Evolutionary conservation across 2,888 invertebrate species (phyloP), one percentile per base, ranked within the genome.

Genomic region (Sesamia inferens): DNA sequence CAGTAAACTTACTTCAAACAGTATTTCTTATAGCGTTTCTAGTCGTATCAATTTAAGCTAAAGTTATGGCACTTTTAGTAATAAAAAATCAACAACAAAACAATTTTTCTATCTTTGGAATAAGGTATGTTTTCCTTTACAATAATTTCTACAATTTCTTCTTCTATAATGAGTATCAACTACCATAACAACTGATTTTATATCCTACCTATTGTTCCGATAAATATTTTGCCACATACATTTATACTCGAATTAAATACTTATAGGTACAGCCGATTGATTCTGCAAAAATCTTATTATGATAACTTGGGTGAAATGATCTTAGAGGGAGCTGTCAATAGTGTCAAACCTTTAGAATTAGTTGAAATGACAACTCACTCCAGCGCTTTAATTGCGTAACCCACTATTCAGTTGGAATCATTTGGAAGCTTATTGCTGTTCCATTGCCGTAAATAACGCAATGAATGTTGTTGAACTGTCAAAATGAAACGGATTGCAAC

Each of bases 181-280:
- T 83, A 81, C 59, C 70, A 74, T 79, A 78, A 76, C 66, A 73
- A 73, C 48, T 71, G 72, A 67, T 73, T 78, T 77, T 24, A 76
- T 79, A 81, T 62, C 61, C 76, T 76, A 81, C 42, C 74, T 82
- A 81, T 71, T 78, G 70, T 64, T 14, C 24, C 6, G 64, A 61
- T 31, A 51, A 64, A 59, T 68, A 62, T 51, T 66, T 77, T 71
- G 81, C 61, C 64, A 69, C 55, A 47, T 68, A 11, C 14, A 4
- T n/a, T 54, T n/a, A 54, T 51, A 54, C 61, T 58, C 13, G 19
- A 68, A 66, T 72, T 31, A 31, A 72, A 22, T 68, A 47, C 31
- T 22, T 54, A 31, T 31, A 31, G 31, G 31, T 31, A 31, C 31
- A 2, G 31, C 31, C 31, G 31, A 31, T 31, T 31, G 31, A 31